These are phyloP conservation scores for Pampus argenteus DNA, from an alignment of 2,797 vertebrate species.

Conservation along the genomic window DNA sequence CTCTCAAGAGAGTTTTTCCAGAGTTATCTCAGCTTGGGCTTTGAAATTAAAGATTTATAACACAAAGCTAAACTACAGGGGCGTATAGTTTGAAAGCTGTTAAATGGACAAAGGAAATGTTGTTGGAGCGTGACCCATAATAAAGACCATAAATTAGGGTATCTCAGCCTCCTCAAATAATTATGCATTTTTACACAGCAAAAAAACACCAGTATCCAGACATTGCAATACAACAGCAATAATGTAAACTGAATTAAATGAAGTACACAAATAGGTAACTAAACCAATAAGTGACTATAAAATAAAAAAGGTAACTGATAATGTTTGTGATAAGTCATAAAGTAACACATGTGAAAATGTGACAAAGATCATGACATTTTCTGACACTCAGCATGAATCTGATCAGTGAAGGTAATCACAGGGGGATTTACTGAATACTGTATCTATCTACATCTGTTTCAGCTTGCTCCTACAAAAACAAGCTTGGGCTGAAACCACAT, in stretches of 20 bases:
- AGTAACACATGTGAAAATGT: neutral
- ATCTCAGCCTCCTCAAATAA: too few species aligned
- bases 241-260: neutral
- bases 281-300: neutral
- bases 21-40: neutral
- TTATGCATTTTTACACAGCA: too few species aligned
- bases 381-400: slow-evolving; percentile 3
- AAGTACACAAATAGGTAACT: neutral
- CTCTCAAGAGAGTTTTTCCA: neutral
- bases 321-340: neutral
- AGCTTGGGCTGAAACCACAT: slow-evolving; percentile 61
- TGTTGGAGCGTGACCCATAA: neutral
- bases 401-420: slow-evolving; percentile 19
- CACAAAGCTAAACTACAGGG: neutral
- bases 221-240: neutral
- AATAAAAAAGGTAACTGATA: neutral
- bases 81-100: neutral
- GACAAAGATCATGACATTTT: neutral
- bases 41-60: too few species aligned
- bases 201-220: neutral
- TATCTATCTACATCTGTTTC: slow-evolving; percentile 79
- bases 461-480: slow-evolving; percentile 72
- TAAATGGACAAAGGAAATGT: neutral
- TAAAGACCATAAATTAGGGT: neutral
- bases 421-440: slow-evolving; percentile 32